Percentiles rank a stretch among this genome's conserved stretches.
These are phyloP conservation scores for Stenichneumon culpator DNA, from an alignment of 2,888 invertebrate genomes.

Conservation along the genomic window DNA sequence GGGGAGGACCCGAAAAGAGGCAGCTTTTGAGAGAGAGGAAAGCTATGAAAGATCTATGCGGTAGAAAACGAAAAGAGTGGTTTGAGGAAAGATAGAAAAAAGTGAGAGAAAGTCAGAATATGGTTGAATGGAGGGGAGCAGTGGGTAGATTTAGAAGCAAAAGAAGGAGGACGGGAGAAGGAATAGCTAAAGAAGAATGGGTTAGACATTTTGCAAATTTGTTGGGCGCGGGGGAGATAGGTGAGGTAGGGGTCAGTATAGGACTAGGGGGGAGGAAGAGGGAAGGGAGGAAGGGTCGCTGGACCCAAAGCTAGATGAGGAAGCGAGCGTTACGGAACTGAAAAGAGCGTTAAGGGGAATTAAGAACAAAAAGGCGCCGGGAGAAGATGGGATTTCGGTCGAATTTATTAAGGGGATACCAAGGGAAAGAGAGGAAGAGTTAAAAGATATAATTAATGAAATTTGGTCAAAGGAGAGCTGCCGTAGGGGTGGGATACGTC, in stretches of 20 bases:
- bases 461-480: background rate
- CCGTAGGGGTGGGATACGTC: conserved; percentile 7
- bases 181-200: conserved; percentile 26
- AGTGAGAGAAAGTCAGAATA: conserved; percentile 6
- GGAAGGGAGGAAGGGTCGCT: background rate
- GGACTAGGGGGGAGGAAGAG: too few relatives aligned
- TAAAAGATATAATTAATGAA: too few relatives aligned
- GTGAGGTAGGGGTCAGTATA: too few relatives aligned
- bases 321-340: background rate
- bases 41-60: background rate
- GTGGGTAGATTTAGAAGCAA: conserved; percentile 9
- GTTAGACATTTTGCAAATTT: background rate
- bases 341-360: background rate
- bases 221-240: background rate
- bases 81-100: conserved; percentile 25
- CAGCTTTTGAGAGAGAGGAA: background rate
- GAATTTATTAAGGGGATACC: conserved; percentile 14
- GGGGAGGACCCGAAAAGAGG: background rate
- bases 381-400: conserved; percentile 26
- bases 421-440: too few relatives aligned
- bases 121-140: conserved; percentile 41
- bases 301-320: background rate
- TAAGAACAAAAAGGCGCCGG: conserved; percentile 24
- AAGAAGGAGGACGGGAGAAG: background rate
- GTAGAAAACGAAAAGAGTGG: conserved; percentile 12